Evolutionary conservation across 2,888 invertebrate genomes (phyloP).

Genomic region (Pteria penguin): DNA sequence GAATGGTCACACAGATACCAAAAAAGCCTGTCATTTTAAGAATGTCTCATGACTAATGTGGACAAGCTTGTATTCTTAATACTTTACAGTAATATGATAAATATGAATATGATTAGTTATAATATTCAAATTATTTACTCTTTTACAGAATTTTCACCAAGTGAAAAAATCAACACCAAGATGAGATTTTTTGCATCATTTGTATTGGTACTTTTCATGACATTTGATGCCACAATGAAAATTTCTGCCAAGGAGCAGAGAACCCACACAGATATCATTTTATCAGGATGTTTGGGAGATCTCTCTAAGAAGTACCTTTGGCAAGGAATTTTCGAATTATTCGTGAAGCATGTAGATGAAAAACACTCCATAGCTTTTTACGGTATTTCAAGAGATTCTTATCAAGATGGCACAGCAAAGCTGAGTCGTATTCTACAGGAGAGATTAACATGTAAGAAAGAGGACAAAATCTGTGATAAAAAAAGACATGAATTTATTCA

Average conservation of each 20-base stretch:
- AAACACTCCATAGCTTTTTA: slow-evolving; percentile 71
- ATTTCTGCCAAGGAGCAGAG: background rate
- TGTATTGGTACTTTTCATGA: no score
- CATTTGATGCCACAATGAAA: no score
- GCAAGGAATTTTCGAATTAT: slow-evolving; percentile 68
- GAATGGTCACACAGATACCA: no score
- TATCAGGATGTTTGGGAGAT: slow-evolving; percentile 75
- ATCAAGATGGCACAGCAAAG: slow-evolving; percentile 54
- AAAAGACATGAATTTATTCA: slow-evolving; percentile 65
- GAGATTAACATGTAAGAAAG: slow-evolving; percentile 57
- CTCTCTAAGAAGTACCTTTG: slow-evolving; percentile 78
- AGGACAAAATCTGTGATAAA: slow-evolving; percentile 60
- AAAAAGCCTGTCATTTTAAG: no score
- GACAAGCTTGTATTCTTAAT: no score
- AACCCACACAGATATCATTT: slow-evolving; percentile 62
- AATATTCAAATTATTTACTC: no score
- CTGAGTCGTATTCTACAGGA: slow-evolving; percentile 66
- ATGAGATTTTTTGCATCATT: no score
- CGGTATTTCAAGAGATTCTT: slow-evolving; percentile 59
- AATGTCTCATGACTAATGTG: no score
- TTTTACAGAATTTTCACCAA: no score
- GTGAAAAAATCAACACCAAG: no score
- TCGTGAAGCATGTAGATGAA: slow-evolving; percentile 44
- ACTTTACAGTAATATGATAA: no score
- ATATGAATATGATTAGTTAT: no score